Conservation (phyloP, 2,113 vertebrate genomes). For the Semicossyphus pulcher region DNA sequence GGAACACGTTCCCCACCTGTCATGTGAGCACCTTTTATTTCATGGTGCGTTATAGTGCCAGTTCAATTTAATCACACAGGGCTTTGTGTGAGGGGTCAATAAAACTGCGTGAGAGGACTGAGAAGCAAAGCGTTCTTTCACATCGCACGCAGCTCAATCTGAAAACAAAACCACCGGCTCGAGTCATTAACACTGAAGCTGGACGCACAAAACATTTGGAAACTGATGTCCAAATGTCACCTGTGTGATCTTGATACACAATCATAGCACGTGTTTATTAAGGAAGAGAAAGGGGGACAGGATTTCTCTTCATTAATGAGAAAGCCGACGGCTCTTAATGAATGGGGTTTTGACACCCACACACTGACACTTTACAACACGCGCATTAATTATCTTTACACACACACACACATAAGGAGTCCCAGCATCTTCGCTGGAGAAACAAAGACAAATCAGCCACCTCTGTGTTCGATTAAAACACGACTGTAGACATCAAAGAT, state of each 20-base stretch:
- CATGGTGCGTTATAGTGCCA: constrained; percentile 60
- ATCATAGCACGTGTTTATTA: constrained; percentile 37
- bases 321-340: constrained; percentile 57
- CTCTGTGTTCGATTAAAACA: constrained; percentile 48
- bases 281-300: constrained; percentile 8
- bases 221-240: constrained; percentile 25
- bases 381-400: constrained; percentile 42
- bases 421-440: constrained; percentile 5
- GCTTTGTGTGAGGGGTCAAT: constrained; percentile 68
- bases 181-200: constrained; percentile 10
- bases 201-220: constrained; percentile 2
- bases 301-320: constrained; percentile 42
- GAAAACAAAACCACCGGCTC: not conserved
- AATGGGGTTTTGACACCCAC: constrained; percentile 51
- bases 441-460: constrained; percentile 18
- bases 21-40: constrained; percentile 66
- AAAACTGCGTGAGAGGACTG: constrained; percentile 51
- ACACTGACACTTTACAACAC: constrained; percentile 23
- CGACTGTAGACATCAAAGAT: constrained; percentile 60
- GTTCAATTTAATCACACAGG: constrained; percentile 68
- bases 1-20: constrained; percentile 40
- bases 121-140: constrained; percentile 34
- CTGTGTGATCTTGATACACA: constrained; percentile 25
- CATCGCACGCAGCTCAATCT: not conserved
- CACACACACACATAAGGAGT: not conserved